Conservation (phyloP, 2,113 vertebrate species). For the Myrmophylax atrothorax region DNA sequence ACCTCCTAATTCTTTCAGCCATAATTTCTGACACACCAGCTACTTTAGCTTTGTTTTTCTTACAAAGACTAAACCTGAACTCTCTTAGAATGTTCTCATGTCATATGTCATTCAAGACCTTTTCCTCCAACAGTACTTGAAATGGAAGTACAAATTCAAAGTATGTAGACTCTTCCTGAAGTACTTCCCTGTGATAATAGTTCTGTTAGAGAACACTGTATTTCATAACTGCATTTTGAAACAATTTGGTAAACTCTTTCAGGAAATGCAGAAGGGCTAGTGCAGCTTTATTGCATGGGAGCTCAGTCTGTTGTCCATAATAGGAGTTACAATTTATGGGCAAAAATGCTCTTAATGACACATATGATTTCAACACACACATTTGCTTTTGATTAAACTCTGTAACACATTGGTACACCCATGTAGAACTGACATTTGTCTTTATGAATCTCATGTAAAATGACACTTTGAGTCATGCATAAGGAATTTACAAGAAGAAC, state of each 20-base stretch:
- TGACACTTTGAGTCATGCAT: conserved; percentile 70
- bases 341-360: conserved; percentile 71
- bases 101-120: background rate
- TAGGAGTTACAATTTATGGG: conserved; percentile 53
- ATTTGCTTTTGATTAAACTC: conserved; percentile 73
- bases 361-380: conserved; percentile 62
- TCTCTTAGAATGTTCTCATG: background rate
- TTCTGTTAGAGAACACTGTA: background rate
- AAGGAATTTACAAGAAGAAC: conserved; percentile 74
- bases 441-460: conserved; percentile 71
- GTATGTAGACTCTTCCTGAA: background rate
- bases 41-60: background rate
- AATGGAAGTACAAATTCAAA: background rate
- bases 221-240: conserved; percentile 21
- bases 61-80: background rate
- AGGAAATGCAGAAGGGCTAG: conserved; percentile 50
- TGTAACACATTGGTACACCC: conserved; percentile 60
- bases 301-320: conserved; percentile 37
- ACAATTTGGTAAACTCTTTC: conserved; percentile 25
- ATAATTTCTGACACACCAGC: background rate
- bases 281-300: conserved; percentile 45
- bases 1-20: background rate
- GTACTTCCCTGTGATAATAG: background rate
- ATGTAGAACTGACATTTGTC: conserved; percentile 66
- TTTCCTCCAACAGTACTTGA: background rate